Conservation (phyloP, 2,888 invertebrate genomes). For the Pocota personata region DNA sequence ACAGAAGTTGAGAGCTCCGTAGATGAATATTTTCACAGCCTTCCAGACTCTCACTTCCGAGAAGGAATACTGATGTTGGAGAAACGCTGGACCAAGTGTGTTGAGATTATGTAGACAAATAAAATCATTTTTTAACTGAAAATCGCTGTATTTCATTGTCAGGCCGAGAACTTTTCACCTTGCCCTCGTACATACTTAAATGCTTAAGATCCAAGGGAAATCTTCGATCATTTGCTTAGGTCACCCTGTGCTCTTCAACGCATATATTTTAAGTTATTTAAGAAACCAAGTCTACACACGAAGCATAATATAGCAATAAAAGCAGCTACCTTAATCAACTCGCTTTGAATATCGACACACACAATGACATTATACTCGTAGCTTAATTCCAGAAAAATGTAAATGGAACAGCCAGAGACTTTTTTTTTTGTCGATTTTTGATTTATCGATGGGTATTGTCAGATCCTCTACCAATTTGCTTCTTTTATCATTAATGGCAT, state of each 20-base stretch:
- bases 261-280: slow-evolving; percentile 13
- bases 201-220: no score
- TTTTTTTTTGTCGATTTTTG: slow-evolving; percentile 42
- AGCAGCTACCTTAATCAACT: slow-evolving; percentile 40
- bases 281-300: slow-evolving; percentile 31
- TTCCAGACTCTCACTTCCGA: no score
- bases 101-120: no score
- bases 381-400: slow-evolving; percentile 45
- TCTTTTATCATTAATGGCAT: slow-evolving; percentile 65
- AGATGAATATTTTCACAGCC: no score
- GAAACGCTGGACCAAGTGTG: no score
- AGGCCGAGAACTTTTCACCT: no score
- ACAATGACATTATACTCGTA: slow-evolving; percentile 40
- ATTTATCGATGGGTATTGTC: slow-evolving; percentile 58
- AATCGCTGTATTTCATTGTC: no score
- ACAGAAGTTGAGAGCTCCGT: no score
- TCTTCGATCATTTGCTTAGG: background rate
- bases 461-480: slow-evolving; percentile 52
- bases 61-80: no score
- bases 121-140: no score
- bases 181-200: no score
- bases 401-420: slow-evolving; percentile 31
- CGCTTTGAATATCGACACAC: slow-evolving; percentile 37
- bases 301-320: slow-evolving; percentile 56
- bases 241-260: background rate